Base-by-base conservation (phyloP, 2,113 vertebrate genomes). In the Notarius lentiginosus region DNA sequence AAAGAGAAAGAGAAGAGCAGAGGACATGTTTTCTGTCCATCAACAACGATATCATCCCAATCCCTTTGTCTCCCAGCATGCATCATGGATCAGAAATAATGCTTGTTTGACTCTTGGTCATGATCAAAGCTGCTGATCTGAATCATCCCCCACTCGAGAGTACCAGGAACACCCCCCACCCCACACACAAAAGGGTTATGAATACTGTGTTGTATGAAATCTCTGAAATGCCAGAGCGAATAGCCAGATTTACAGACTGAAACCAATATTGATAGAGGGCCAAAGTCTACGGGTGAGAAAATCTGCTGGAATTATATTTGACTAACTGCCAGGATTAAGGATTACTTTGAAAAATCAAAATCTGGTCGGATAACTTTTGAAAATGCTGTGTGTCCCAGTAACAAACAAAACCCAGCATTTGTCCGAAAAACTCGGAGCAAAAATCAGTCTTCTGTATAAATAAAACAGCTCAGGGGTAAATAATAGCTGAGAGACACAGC, bases 21-120 rank as follows among this genome's bases (percentile, higher is more conserved):
- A 55, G 24, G 8, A 2, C 8, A 68, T 55, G 0, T 27, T n/a
- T 53, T 14, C 15, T 9, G 22, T 20, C 18, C 0, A 34, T 73
- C 34, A 73, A 9, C 34, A 75, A 3, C n/a, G 24, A 12, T 53
- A 61, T 84, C n/a, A 47, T 55, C 49, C 66, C 22, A 15, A 34
- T 60, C 15, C 2, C 1, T 30, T 58, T 72, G 66, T 34, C 20
- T 84, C 34, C 22, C 41, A 55, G 20, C 30, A 60, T 84, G 34
- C 83, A 49, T 61, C 11, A 60, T 75, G 18, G 30, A 76, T 76
- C 12, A 75, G 70, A 47, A 84, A 20, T 7, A 27, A 75, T 6
- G 56, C 68, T 84, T 47, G 15, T 84, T 84, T 72, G 51, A 58
- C 49, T 27, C 17, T 70, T 70, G 27, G n/a, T 72, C 51, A 55